Conservation (phyloP, 2,113 vertebrate genomes). For the Egretta garzetta region DNA sequence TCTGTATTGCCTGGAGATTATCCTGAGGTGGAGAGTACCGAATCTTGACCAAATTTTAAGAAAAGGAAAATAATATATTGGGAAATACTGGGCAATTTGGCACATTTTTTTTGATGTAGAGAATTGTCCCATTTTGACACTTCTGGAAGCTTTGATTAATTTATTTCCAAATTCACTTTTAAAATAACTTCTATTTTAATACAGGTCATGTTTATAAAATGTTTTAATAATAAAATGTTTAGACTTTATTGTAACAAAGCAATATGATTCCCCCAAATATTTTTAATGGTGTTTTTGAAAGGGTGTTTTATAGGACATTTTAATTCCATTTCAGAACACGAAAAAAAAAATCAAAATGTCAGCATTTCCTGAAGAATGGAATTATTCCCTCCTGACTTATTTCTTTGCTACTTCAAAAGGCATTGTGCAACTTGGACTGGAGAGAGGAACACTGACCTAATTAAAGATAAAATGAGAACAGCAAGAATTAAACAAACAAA, state of each 20-base stretch:
- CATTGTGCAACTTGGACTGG: slow-evolving; percentile 22
- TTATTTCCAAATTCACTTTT: not conserved
- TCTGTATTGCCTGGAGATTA: not conserved
- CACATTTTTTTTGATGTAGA: not conserved
- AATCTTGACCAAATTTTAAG: not conserved
- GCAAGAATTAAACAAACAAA: slow-evolving; percentile 41
- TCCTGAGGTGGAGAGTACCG: not conserved
- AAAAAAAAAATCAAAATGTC: not conserved
- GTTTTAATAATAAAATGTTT: not conserved
- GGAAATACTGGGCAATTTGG: not conserved
- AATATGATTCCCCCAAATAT: not conserved
- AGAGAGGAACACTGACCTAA: slow-evolving; percentile 19
- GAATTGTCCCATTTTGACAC: not conserved
- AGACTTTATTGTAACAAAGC: not conserved
- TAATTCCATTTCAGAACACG: not conserved
- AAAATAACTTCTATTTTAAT: not conserved
- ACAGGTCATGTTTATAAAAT: not conserved
- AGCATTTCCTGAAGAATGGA: slow-evolving; percentile 23
- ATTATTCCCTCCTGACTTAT: not conserved
- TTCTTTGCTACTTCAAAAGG: slow-evolving; percentile 5
- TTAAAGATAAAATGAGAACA: slow-evolving; percentile 42
- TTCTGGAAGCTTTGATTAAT: not conserved
- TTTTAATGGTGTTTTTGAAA: not conserved
- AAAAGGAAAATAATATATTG: not conserved
- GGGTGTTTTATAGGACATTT: not conserved